Conservation (phyloP, 2,888 invertebrate genomes). For the Perithous albicinctus region DNA sequence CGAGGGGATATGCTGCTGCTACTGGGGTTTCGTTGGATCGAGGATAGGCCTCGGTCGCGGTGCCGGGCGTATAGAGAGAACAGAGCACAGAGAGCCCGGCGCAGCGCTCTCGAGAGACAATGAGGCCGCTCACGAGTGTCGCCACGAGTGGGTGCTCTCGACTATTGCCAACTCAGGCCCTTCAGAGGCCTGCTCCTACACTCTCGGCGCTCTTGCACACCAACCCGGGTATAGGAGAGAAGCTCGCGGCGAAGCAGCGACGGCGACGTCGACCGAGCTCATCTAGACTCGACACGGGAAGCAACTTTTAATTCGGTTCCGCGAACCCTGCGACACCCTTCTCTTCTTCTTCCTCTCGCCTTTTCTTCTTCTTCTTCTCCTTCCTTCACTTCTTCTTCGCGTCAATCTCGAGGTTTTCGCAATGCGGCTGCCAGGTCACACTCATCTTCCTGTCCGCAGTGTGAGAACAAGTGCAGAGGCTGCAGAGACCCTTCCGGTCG, state of each 20-base stretch:
- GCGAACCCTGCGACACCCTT: slow-evolving; percentile 56
- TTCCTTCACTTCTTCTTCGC: slow-evolving; percentile 33
- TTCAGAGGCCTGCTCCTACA: slow-evolving; percentile 75
- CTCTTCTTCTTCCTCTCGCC: slow-evolving; percentile 32
- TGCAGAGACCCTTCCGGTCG: slow-evolving; percentile 15
- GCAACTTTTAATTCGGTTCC: slow-evolving; percentile 74
- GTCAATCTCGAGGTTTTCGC: slow-evolving; percentile 28
- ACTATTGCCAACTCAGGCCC: slow-evolving; percentile 85
- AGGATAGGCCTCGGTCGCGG: slow-evolving; percentile 23
- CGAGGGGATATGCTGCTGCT: too few relatives aligned
- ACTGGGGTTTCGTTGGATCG: slow-evolving; percentile 11
- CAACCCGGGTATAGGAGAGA: slow-evolving; percentile 58
- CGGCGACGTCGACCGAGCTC: slow-evolving; percentile 64
- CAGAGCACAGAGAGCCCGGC: slow-evolving; percentile 72
- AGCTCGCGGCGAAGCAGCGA: slow-evolving; percentile 63
- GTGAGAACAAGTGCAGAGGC: background rate
- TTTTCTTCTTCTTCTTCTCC: slow-evolving; percentile 20
- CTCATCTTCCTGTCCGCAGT: slow-evolving; percentile 23
- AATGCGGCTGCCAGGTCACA: slow-evolving; percentile 26
- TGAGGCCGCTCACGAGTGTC: slow-evolving; percentile 85
- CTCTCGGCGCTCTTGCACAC: slow-evolving; percentile 69
- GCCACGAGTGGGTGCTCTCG: slow-evolving; percentile 83
- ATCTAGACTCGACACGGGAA: slow-evolving; percentile 67
- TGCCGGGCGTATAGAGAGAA: slow-evolving; percentile 21
- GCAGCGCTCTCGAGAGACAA: slow-evolving; percentile 83